Conservation (phyloP, 2,113 vertebrate species). For the Corythornis madagascariensis region DNA sequence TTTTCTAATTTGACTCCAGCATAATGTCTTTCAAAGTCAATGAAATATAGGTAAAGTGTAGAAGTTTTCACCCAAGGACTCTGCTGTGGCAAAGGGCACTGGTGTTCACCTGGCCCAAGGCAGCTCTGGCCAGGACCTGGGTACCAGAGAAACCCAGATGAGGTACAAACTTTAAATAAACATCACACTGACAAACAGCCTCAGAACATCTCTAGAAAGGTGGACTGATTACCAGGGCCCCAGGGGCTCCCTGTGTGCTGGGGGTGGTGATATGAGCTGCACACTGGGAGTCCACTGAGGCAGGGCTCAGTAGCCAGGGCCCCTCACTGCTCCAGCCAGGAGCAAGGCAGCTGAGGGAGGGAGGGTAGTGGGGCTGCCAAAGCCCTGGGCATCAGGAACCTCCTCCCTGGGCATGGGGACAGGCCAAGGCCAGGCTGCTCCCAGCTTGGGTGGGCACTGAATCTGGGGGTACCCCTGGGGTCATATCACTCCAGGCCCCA, state of each 20-base stretch:
- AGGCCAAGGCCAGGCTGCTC: too few relatives aligned
- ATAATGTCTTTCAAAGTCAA: constrained; percentile 14
- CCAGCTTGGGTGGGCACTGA: not conserved
- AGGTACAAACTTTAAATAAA: not conserved
- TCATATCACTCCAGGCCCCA: fast-evolving
- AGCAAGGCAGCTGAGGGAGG: fast-evolving
- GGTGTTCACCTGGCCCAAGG: not conserved
- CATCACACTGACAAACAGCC: fast-evolving
- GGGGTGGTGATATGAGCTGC: fast-evolving
- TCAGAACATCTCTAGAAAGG: not conserved
- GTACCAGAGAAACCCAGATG: not conserved
- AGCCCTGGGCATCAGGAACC: not conserved
- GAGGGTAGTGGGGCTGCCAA: not conserved
- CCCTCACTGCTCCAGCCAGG: too few relatives aligned
- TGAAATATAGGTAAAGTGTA: not conserved
- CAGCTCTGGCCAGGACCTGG: not conserved
- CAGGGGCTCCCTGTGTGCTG: not conserved
- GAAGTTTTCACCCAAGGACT: not conserved
- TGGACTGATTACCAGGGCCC: too few relatives aligned
- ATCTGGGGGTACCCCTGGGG: not conserved
- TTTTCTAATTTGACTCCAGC: constrained; percentile 13
- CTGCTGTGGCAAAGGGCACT: not conserved
- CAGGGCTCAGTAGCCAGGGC: too few relatives aligned
- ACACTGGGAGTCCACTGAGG: fast-evolving
- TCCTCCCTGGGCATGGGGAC: not conserved